Percentiles rank a stretch among this genome's conserved stretches.
Evolutionary conservation across 2,113 vertebrate genomes (phyloP).

Genomic region (Poeciliopsis prolifica): DNA sequence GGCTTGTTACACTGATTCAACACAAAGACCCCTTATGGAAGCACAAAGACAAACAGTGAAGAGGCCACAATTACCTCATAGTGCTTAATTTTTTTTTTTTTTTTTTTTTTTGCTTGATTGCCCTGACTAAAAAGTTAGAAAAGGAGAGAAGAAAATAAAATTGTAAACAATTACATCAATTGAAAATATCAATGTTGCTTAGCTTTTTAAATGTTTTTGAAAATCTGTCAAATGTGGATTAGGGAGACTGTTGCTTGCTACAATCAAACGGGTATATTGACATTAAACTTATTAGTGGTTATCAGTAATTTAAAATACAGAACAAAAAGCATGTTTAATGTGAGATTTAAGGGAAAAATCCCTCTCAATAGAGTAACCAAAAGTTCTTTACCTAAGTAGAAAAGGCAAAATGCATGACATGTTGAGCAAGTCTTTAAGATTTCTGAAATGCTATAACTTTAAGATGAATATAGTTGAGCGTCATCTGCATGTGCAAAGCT

Average conservation of each 20-base stretch:
- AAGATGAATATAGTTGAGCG: background rate
- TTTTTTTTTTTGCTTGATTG: conserved; percentile 24
- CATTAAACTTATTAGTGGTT: background rate
- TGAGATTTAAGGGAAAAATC: background rate
- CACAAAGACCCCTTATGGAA: conserved; percentile 75
- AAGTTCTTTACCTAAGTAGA: no score
- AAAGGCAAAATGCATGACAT: background rate
- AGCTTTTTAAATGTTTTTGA: conserved; percentile 1
- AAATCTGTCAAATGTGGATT: background rate
- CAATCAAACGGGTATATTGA: background rate
- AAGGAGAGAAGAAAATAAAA: background rate
- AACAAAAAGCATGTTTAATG: background rate
- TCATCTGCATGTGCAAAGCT: background rate
- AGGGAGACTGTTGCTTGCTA: background rate
- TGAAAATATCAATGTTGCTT: background rate
- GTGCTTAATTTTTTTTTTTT: conserved; percentile 33
- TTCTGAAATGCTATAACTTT: background rate
- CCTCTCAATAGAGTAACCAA: no score
- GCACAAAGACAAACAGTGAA: conserved; percentile 65
- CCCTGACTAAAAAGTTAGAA: conserved; percentile 7
- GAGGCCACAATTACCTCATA: conserved; percentile 61
- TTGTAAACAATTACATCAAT: background rate
- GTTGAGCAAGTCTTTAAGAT: background rate
- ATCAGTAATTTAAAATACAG: background rate
- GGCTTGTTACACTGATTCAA: conserved; percentile 73